Conservation (phyloP, 2,888 invertebrate species). For the Salpingus planirostris region DNA sequence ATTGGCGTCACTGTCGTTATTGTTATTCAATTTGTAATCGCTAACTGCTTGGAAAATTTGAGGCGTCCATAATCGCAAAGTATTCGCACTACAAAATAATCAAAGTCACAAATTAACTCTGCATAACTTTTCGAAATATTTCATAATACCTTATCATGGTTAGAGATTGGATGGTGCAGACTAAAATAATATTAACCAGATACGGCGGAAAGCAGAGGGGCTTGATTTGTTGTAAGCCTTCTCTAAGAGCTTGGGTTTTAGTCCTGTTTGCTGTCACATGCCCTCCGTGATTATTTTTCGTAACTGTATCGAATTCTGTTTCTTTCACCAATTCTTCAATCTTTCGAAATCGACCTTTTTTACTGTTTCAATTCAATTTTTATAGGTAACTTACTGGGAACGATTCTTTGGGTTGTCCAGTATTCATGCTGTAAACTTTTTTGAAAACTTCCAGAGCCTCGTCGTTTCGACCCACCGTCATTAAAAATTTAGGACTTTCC, state of each 20-base stretch:
- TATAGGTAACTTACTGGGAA: conserved; percentile 64
- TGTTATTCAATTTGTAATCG: conserved; percentile 24
- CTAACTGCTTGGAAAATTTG: conserved; percentile 67
- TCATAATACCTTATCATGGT: too few species aligned
- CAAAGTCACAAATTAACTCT: too few species aligned
- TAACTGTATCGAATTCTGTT: conserved; percentile 8
- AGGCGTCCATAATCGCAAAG: conserved; percentile 77
- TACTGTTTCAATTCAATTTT: conserved; percentile 5
- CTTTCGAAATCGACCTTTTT: conserved; percentile 21
- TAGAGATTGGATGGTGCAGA: too few species aligned
- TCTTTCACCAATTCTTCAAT: conserved; percentile 37
- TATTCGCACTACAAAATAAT: conserved; percentile 48
- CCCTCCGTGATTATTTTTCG: conserved; percentile 25
- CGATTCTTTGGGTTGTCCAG: conserved; percentile 48
- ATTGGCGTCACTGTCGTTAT: conserved; percentile 24
- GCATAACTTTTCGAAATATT: too few species aligned
- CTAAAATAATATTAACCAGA: conserved; percentile 49
- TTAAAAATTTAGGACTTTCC: conserved; percentile 71
- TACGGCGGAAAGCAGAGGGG: conserved; percentile 58
- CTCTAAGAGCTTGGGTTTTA: conserved; percentile 44
- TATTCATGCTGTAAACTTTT: conserved; percentile 56
- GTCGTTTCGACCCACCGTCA: conserved; percentile 56
- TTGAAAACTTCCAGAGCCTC: conserved; percentile 56
- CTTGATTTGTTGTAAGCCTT: conserved; percentile 53
- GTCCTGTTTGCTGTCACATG: conserved; percentile 24